Base-by-base conservation (phyloP, 2,797 vertebrate species). In the Rhadinocentrus ornatus region DNA sequence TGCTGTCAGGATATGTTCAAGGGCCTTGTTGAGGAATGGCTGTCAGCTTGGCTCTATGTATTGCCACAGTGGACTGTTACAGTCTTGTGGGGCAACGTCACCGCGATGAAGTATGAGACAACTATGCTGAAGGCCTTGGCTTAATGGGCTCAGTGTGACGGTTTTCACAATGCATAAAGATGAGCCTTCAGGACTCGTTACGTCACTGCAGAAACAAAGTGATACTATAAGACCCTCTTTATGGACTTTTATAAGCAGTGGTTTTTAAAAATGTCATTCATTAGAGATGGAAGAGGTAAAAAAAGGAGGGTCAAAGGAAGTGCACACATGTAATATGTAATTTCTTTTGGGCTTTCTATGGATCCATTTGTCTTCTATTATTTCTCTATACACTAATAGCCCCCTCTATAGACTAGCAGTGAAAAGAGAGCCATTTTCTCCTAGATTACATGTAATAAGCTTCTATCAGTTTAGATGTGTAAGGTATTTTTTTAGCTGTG, bases 121-220 rank as follows among this genome's bases (percentile, higher is more conserved):
- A 10, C 20, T 20, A 52, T 74, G 81, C 76, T n/a, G 62, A 27
- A 50, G 78, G 76, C 56, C 61, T 4, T 32, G 53, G 67, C 20
- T 46, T 57, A 59, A 61, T n/a, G 69, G 3, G 50, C 69, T 73
- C 73, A 7, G 68, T 0, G 41, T 5, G 35, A 48, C 56, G 8
- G 56, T 57, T 58, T 10, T 59, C 69, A 59, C 75, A 27, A 44
- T 70, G 62, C 71, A 91, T 84, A 89, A 90, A 76, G 81, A 68
- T 22, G 66, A 75, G 81, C 78, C 69, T 85, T 89, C 72, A 81
- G 41, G 56, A 63, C 29, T 71, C 69, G 24, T 15, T 13, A 54
- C 69, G 29, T 56, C 53, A 46, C 59, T 82, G 11, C 15, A 56
- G 62, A 74, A 72, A 85, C 85, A 66, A 71, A 63, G 66, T 20